Conservation (phyloP, 2,797 vertebrate genomes). For the Microcaecilia unicolor region DNA sequence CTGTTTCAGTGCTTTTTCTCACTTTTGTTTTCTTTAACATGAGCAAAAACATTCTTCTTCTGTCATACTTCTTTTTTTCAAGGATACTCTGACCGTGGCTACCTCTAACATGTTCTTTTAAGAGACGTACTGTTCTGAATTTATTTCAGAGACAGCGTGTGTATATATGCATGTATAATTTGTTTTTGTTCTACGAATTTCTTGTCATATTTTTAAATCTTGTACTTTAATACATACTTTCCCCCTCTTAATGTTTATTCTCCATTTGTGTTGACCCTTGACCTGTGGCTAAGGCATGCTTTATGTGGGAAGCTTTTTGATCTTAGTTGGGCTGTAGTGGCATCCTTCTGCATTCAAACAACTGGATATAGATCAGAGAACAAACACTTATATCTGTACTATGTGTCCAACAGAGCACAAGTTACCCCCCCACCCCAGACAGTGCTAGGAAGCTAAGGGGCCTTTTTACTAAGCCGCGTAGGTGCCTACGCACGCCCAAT, state of each 20-base stretch:
- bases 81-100: slow-evolving; percentile 7
- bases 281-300: slow-evolving; percentile 26
- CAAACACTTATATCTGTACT: too few species aligned
- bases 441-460: too few species aligned
- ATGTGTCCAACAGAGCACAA: too few species aligned
- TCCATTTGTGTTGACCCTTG: slow-evolving; percentile 18
- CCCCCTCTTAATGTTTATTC: slow-evolving; percentile 14
- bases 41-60: too few species aligned
- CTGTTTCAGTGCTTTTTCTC: too few species aligned
- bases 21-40: too few species aligned
- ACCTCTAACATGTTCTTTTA: not conserved
- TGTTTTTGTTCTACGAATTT: not conserved
- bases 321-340: slow-evolving; percentile 10
- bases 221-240: too few species aligned
- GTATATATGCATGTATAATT: slow-evolving; percentile 5
- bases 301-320: slow-evolving; percentile 19
- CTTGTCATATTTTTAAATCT: slow-evolving; percentile 3
- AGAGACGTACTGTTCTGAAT: not conserved
- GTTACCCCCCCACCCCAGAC: too few species aligned
- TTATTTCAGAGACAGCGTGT: slow-evolving; percentile 5
- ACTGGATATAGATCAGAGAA: not conserved
- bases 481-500: too few species aligned
- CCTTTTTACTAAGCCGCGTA: too few species aligned
- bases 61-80: not conserved
- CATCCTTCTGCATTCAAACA: slow-evolving; percentile 11